Conservation (phyloP, 2,113 vertebrate species). For the Cygnus atratus region DNA sequence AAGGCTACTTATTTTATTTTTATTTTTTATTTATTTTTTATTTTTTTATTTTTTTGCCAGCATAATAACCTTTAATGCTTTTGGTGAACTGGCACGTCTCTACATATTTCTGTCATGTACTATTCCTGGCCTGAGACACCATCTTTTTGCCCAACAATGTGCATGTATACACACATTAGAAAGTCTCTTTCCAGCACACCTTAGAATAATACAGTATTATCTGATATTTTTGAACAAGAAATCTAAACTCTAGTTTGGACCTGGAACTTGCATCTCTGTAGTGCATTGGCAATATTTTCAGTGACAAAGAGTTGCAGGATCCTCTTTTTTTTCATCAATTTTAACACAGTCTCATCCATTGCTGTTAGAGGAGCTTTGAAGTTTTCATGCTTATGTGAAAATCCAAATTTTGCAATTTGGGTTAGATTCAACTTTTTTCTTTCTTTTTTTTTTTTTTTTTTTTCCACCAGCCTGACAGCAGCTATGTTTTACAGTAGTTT, state of each 20-base stretch:
- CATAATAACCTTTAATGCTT: fast-evolving
- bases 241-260: background rate
- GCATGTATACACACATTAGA: background rate
- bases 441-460: background rate
- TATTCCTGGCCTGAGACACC: background rate
- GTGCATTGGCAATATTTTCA: background rate
- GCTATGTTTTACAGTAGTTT: background rate
- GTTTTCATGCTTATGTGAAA: background rate
- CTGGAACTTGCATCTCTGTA: background rate
- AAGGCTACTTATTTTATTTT: background rate
- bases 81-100: background rate
- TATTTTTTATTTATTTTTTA: background rate
- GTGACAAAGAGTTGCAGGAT: background rate
- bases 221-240: background rate
- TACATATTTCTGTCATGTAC: background rate
- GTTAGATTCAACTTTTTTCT: background rate
- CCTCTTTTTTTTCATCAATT: background rate
- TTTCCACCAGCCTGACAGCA: background rate
- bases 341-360: background rate
- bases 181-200: background rate
- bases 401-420: background rate
- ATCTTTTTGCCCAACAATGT: background rate
- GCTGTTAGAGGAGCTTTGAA: background rate
- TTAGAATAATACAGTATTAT: background rate
- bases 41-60: background rate